Base-by-base conservation (phyloP, 2,888 invertebrate species). In the Siphlonurus alternatus region DNA sequence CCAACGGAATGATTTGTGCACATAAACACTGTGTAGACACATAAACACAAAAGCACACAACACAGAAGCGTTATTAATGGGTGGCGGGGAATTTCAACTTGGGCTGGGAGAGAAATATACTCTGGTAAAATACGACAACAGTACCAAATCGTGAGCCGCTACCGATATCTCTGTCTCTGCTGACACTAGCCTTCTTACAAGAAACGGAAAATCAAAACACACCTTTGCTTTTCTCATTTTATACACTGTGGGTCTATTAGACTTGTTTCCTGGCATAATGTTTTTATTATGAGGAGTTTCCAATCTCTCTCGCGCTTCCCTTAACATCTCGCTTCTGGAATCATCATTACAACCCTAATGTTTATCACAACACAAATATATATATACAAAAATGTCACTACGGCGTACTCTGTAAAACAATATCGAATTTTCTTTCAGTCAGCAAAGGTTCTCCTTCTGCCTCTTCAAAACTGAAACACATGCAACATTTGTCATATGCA, bases 261-360 rank as follows among this genome's bases (percentile, higher is more conserved):
- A 38, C 38, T 15, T 38, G 38, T 38, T 5, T 38, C 5, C 38
- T 38, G 38, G 38, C 5, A 38, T 15, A 10, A 38, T 38, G 15
- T 38, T 10, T 38, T 15, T 38, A 38, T 38, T 38, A 5, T 38
- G 38, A 38, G 56, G 56, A n/a, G 56, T 20, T 20, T 56, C 56
- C 19, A 56, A 22, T 5, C 56, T 5, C 22, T 56, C 56, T n/a
- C 56, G 56, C 5, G 56, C 56, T 22, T 56, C 56, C 20, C n/a
- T 56, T 56, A 56, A 56, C 15, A 56, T 56, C 56, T 56, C 15
- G 56, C 22, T 56, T 56, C 56, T 56, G 56, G 20, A 56, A 56
- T 15, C 15, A 38, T 38, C 38, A 38, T 38, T 38, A 38, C 38
- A 38, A 15, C 15, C 15, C 5, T 15, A 38, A 15, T 38, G 15